A percentile compares a stretch with the other conserved stretches of the same genome.
Conservation (phyloP, 1,140 invertebrate species). For the Heliconius hermathena region DNA sequence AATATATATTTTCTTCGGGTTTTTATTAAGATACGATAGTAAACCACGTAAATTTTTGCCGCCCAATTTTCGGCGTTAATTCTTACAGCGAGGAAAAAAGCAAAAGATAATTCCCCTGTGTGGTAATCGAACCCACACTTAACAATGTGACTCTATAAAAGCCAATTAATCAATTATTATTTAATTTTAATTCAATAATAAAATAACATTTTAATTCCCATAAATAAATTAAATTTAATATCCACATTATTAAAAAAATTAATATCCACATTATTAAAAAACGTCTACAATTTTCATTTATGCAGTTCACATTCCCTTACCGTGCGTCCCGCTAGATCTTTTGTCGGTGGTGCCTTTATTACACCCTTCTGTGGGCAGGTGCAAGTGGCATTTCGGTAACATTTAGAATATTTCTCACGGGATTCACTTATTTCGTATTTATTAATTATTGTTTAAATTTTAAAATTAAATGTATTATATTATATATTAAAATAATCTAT, state of each 20-base stretch:
- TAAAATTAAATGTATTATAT: background rate
- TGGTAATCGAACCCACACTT: too few relatives aligned
- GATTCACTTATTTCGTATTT: conserved; percentile 20
- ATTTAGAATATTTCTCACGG: conserved; percentile 41
- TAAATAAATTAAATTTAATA: background rate
- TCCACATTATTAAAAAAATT: background rate
- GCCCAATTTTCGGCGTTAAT: too few relatives aligned
- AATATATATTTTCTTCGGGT: too few relatives aligned
- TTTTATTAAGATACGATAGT: too few relatives aligned
- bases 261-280: background rate
- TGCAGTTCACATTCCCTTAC: conserved; percentile 20
- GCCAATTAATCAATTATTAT: too few relatives aligned
- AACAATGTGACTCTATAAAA: too few relatives aligned
- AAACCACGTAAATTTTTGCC: too few relatives aligned
- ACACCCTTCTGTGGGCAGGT: conserved; percentile 39
- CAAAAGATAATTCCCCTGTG: too few relatives aligned
- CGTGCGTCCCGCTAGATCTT: conserved; percentile 17
- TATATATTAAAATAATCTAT: background rate
- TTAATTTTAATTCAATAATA: too few relatives aligned
- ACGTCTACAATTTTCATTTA: background rate
- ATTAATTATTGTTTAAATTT: background rate
- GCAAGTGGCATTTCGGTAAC: conserved; percentile 39
- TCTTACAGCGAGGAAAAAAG: too few relatives aligned
- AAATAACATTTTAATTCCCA: too few relatives aligned
- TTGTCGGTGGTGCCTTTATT: conserved; percentile 38